Conservation (phyloP, 2,797 vertebrate species). For the Chelonia mydas region DNA sequence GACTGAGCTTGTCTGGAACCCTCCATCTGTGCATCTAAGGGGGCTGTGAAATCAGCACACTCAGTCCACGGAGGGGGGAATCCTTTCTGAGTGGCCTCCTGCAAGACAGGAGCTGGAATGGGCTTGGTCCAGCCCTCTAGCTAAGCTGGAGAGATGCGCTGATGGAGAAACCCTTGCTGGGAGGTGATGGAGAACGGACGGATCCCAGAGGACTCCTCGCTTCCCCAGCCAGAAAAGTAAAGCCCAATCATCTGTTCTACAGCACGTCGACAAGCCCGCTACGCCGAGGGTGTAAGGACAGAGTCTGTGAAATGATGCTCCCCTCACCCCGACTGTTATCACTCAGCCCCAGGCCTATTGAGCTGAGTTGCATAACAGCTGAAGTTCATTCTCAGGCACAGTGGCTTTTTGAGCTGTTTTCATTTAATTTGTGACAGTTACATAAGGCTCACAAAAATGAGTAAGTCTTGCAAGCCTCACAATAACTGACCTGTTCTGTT, state of each 20-base stretch:
- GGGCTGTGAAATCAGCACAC: neutral
- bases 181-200: neutral
- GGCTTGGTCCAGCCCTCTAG: neutral
- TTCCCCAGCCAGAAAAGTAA: neutral
- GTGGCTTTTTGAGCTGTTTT: neutral
- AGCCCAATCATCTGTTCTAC: too few species aligned
- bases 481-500: neutral
- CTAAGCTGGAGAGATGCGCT: neutral
- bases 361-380: neutral
- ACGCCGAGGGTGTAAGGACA: neutral
- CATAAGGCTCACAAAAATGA: neutral
- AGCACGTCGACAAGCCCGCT: neutral
- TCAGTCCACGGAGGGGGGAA: neutral
- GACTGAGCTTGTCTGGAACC: neutral
- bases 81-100: neutral
- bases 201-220: neutral
- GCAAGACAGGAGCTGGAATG: neutral
- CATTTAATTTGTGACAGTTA: neutral
- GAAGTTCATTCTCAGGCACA: neutral
- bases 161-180: neutral
- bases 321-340: neutral
- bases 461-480: neutral
- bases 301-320: neutral
- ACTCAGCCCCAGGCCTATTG: too few species aligned
- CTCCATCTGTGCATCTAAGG: neutral